Conservation (phyloP, 2,113 vertebrate species). For the Cathartes aura region DNA sequence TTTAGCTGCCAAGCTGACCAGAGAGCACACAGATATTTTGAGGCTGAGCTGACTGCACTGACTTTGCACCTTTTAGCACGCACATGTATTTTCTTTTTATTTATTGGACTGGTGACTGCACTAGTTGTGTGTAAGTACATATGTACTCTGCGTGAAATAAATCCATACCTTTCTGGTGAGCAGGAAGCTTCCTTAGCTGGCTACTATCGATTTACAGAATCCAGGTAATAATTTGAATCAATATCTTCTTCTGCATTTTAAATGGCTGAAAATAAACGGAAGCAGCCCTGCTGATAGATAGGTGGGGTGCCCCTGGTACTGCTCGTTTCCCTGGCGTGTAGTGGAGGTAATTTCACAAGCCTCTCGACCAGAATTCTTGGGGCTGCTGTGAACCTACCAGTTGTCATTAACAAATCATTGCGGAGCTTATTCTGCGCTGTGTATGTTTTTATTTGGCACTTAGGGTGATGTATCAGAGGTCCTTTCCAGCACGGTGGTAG, state of each 20-base stretch:
- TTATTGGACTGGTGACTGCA: not conserved
- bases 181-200: not conserved
- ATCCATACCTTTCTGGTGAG: not conserved
- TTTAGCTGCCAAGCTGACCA: slow-evolving; percentile 7
- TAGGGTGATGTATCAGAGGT: not conserved
- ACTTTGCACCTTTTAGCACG: not conserved
- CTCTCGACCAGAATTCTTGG: not conserved
- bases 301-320: not conserved
- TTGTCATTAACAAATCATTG: not conserved
- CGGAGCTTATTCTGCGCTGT: not conserved
- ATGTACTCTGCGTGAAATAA: not conserved
- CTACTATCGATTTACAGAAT: not conserved
- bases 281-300: not conserved
- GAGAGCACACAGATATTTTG: not conserved
- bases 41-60: slow-evolving; percentile 14
- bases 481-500: not conserved
- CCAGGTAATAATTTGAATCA: not conserved
- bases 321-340: accelerated
- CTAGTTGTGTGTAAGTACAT: not conserved
- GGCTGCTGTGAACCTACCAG: not conserved
- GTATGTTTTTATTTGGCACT: not conserved
- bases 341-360: not conserved
- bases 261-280: not conserved
- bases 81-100: not conserved
- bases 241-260: not conserved